These are phyloP conservation scores for Malurus cyaneus DNA, from an alignment of 2,113 vertebrate genomes.

Conservation along the genomic window DNA sequence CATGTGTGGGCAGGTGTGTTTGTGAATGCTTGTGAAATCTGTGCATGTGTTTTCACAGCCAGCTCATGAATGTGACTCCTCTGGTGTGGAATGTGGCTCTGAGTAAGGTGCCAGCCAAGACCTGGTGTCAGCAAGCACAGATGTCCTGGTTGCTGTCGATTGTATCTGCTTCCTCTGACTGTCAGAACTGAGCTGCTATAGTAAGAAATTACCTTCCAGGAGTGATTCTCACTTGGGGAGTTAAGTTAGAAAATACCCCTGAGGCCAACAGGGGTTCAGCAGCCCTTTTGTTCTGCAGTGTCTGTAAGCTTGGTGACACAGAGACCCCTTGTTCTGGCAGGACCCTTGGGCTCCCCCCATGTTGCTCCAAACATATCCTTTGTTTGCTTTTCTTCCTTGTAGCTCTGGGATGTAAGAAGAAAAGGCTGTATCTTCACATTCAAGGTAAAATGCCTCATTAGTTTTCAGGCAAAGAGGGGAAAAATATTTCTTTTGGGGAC, in stretches of 20 bases:
- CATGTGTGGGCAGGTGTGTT: not conserved
- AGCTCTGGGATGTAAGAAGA: constrained; percentile 96
- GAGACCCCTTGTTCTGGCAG: not conserved
- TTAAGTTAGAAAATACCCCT: not conserved
- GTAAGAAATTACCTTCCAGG: not conserved
- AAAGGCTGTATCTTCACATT: constrained; percentile 94
- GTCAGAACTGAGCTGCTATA: not conserved
- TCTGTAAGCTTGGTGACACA: not conserved
- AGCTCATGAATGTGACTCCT: constrained; percentile 2
- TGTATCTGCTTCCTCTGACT: not conserved
- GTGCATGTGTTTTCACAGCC: not conserved
- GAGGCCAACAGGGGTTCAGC: not conserved
- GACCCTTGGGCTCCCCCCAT: not conserved
- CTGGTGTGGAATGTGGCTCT: not conserved
- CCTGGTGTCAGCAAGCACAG: not conserved
- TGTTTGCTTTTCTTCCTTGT: not conserved
- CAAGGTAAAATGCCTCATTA: constrained; percentile 77
- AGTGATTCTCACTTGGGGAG: not conserved
- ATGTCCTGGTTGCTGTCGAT: not conserved
- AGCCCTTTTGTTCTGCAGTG: not conserved
- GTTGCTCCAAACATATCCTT: not conserved
- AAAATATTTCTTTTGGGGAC: not conserved
- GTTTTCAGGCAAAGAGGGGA: not conserved
- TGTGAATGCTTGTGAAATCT: not conserved
- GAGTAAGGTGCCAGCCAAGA: not conserved